phyloP scores from a whole-genome alignment of 30 jellyfish, hydroid and myxozoan genomes.

The Sanderia malayensis region DNA sequence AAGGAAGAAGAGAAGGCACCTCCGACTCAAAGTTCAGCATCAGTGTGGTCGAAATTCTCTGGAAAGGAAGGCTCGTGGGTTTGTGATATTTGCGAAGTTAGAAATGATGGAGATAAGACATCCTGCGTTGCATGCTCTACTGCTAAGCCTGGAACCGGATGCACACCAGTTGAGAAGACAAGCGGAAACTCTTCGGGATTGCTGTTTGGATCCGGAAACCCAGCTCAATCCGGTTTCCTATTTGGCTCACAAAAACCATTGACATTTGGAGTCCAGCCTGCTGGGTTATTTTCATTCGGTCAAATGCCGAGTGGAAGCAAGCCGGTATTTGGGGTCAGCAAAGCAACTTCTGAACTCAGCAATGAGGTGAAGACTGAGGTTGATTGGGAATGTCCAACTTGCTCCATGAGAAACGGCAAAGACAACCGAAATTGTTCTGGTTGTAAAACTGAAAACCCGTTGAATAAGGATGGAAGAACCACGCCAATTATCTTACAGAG shows the following conservation, averaged over 20 bases:
- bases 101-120: background rate
- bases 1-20: background rate
- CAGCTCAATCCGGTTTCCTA: background rate
- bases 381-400: slow-evolving; percentile 43
- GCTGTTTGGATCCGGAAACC: background rate
- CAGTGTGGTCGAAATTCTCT: background rate
- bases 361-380: background rate
- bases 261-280: background rate
- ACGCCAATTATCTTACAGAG: background rate
- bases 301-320: background rate
- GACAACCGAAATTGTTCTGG: slow-evolving; percentile 14
- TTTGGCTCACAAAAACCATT: background rate
- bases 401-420: slow-evolving; percentile 17
- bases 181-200: background rate
- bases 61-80: slow-evolving; percentile 7
- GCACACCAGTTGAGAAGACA: background rate
- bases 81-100: background rate
- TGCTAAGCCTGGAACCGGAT: background rate
- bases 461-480: background rate
- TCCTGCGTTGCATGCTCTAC: background rate
- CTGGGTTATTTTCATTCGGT: background rate
- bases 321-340: background rate
- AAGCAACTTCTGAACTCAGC: background rate
- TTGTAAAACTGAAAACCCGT: slow-evolving; percentile 29
- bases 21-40: background rate